A percentile compares a stretch with the other conserved stretches of the same genome.
phyloP scores from a whole-genome alignment of 2,113 vertebrate genomes.

The Numenius arquata region DNA sequence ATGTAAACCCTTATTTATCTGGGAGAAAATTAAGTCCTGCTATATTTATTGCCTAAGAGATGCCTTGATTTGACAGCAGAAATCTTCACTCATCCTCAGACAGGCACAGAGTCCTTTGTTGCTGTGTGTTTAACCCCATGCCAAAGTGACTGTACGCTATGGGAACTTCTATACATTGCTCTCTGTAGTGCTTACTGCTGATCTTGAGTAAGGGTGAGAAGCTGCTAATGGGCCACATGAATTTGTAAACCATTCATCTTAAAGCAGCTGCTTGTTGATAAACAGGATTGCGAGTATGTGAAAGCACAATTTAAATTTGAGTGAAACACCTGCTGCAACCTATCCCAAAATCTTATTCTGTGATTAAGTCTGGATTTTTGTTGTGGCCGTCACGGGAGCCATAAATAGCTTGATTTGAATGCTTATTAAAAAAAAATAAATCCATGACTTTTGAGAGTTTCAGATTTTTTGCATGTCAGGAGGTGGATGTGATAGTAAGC shows the following conservation, averaged over 20 bases:
- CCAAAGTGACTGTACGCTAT: not conserved
- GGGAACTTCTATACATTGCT: rapidly evolving
- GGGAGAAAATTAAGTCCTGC: not conserved
- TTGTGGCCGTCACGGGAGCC: not conserved
- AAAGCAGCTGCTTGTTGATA: not conserved
- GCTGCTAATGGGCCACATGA: not conserved
- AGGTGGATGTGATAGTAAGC: not conserved
- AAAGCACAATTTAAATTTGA: not conserved
- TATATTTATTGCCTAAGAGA: not conserved
- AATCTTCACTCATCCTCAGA: not conserved
- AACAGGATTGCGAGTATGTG: not conserved
- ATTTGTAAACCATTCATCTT: not conserved
- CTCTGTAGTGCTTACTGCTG: not conserved
- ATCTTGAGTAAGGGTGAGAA: not conserved
- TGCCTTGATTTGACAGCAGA: not conserved
- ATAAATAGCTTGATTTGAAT: constrained; percentile 3
- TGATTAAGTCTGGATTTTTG: not conserved
- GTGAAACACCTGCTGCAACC: not conserved
- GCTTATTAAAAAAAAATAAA: not conserved
- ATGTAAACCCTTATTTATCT: not conserved
- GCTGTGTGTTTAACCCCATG: not conserved
- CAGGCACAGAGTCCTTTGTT: not conserved
- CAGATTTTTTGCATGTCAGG: not conserved
- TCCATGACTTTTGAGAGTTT: not conserved
- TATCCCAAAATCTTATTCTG: not conserved